Conservation (phyloP, 2,113 vertebrate genomes). For the Coptodon rendalli region DNA sequence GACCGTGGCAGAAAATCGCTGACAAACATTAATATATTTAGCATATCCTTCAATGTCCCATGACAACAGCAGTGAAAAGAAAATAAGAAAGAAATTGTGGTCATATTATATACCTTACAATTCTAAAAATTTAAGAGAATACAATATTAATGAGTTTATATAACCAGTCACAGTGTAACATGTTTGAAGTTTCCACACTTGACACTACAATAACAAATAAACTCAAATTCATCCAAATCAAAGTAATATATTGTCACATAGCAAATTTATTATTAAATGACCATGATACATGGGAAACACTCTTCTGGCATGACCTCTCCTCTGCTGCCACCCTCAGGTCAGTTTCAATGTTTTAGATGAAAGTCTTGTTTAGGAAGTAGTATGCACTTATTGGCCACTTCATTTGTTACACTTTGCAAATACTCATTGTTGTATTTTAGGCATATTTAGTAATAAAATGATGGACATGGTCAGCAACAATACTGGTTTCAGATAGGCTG, state of each 20-base stretch:
- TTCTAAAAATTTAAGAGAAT: neutral
- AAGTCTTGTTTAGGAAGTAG: neutral
- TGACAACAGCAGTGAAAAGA: neutral
- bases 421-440: neutral
- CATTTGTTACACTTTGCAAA: neutral
- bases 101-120: neutral
- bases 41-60: neutral
- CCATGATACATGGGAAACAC: neutral
- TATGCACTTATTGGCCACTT: neutral
- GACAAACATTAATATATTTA: neutral
- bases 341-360: neutral
- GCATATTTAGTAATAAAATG: neutral
- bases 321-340: conserved; percentile 30
- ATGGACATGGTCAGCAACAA: neutral
- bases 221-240: neutral
- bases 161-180: neutral
- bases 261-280: neutral
- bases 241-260: neutral
- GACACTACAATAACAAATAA: neutral
- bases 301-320: neutral
- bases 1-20: neutral
- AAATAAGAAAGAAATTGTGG: neutral
- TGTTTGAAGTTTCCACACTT: neutral
- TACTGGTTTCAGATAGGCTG: neutral
- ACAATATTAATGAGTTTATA: neutral